phyloP scores from a whole-genome alignment of 2,888 invertebrate species.

The Drosophila koepferae region DNA sequence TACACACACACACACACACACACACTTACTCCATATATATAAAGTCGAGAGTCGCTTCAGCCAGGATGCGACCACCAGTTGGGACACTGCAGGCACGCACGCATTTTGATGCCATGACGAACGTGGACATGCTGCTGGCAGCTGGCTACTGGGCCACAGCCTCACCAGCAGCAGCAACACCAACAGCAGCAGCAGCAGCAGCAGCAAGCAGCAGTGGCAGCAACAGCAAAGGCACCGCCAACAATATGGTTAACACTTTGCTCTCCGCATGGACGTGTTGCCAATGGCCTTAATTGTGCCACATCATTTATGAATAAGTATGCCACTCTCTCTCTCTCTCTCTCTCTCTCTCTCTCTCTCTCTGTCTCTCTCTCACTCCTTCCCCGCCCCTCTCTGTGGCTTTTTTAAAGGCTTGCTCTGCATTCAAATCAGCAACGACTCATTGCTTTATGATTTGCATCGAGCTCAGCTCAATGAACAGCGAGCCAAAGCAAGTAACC shows the following conservation, averaged over 20 bases:
- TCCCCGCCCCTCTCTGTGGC: neutral
- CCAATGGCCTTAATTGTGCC: conserved; percentile 66
- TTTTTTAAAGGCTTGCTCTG: neutral
- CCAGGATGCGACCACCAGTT: conserved; percentile 23
- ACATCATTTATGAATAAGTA: conserved; percentile 58
- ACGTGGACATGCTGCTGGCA: conserved; percentile 61
- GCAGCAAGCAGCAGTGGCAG: neutral
- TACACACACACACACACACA: conserved; percentile 7
- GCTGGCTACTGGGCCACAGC: conserved; percentile 18
- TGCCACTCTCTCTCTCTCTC: neutral
- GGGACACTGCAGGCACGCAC: conserved; percentile 67
- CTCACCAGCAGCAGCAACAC: neutral
- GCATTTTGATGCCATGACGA: conserved; percentile 74
- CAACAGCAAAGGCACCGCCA: conserved; percentile 26
- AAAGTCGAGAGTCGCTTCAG: neutral
- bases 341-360: neutral
- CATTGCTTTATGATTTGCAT: conserved; percentile 12
- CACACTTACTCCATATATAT: neutral
- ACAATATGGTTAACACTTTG: conserved; percentile 73
- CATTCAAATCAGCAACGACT: conserved; percentile 4
- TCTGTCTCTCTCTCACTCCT: no score
- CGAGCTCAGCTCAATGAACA: conserved; percentile 18
- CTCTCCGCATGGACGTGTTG: conserved; percentile 44
- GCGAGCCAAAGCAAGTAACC: conserved; percentile 23
- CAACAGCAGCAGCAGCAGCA: neutral